Conservation (phyloP, 2,113 vertebrate species). For the Vanacampus margaritifer region DNA sequence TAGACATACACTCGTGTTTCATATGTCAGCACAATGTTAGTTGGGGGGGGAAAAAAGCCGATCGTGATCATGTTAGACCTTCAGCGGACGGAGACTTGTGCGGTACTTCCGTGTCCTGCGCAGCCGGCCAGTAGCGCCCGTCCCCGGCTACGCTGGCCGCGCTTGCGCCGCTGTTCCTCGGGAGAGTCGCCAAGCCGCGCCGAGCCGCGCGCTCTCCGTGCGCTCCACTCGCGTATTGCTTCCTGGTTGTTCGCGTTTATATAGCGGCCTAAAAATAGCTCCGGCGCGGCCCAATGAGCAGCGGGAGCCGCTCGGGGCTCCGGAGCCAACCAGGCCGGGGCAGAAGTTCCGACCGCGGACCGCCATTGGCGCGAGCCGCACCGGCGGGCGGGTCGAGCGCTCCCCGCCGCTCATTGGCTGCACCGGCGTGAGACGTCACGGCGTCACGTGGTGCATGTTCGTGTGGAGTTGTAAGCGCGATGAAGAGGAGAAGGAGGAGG, state of each 20-base stretch:
- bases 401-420: conserved; percentile 69
- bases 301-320: conserved; percentile 42
- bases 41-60: neutral
- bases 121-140: neutral
- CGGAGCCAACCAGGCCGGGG: conserved; percentile 71
- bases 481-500: neutral
- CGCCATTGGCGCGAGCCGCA: conserved; percentile 72
- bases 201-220: neutral
- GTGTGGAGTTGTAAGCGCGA: conserved; percentile 77
- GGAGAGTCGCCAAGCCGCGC: neutral
- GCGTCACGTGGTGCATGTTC: conserved; percentile 72
- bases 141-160: neutral
- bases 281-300: conserved; percentile 62
- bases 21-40: neutral
- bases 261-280: conserved; percentile 90
- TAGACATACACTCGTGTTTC: neutral
- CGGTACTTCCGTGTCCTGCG: neutral
- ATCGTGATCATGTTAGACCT: neutral
- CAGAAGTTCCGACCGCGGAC: conserved; percentile 56
- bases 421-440: conserved; percentile 51
- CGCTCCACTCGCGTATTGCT: conserved; percentile 16
- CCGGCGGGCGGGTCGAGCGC: conserved; percentile 64
- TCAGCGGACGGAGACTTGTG: neutral
- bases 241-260: conserved; percentile 68
- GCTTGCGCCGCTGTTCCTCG: neutral